Conservation (phyloP, 2,888 invertebrate genomes). For the Orthonychiurus folsomi region DNA sequence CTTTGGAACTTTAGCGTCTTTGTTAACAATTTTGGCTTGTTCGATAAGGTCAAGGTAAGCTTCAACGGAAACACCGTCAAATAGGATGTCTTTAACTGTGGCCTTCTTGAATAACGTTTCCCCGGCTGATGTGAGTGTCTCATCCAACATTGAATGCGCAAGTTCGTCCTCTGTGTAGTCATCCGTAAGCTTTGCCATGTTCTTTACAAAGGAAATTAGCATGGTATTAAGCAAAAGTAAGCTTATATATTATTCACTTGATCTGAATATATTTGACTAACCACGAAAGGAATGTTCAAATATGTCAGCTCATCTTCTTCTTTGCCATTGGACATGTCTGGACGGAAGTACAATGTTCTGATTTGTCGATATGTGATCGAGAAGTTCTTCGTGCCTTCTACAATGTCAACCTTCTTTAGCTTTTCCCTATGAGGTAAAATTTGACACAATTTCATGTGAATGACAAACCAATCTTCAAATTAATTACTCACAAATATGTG, state of each 20-base stretch:
- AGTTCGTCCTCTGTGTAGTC: background rate
- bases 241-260: background rate
- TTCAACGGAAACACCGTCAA: conserved; percentile 23
- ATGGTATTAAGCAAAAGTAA: background rate
- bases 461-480: background rate
- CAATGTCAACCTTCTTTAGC: conserved; percentile 17
- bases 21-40: conserved; percentile 6
- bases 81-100: conserved; percentile 21
- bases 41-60: conserved; percentile 19
- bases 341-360: conserved; percentile 10
- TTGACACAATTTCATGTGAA: conserved; percentile 4
- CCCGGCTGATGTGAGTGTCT: conserved; percentile 11
- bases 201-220: too few relatives aligned
- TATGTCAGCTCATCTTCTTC: conserved; percentile 17
- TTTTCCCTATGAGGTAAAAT: conserved; percentile 13
- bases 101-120: conserved; percentile 19
- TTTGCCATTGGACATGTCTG: conserved; percentile 16
- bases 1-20: conserved; percentile 11
- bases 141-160: conserved; percentile 11
- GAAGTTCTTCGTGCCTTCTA: conserved; percentile 13
- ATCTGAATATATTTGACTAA: conserved; percentile 3
- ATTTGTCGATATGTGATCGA: conserved; percentile 18
- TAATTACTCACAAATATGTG: conserved; percentile 20
- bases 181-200: background rate
- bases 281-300: conserved; percentile 21